Evolutionary conservation across 2,888 invertebrate genomes (phyloP).

Genomic region (Caenorhabditis sp.): DNA sequence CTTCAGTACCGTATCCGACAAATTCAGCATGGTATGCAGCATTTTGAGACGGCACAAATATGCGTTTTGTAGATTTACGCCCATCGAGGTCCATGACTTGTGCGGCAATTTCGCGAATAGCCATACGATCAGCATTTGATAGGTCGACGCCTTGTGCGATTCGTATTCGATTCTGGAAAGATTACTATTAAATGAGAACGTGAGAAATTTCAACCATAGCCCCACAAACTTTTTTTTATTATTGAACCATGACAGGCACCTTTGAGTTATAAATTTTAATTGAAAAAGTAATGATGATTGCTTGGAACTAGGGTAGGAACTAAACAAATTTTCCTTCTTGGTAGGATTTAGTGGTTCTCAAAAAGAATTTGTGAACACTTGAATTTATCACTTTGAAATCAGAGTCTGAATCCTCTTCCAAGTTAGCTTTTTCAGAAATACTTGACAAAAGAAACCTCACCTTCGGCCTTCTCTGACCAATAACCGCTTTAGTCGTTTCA

Average conservation of each 20-base stretch:
- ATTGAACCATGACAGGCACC: no score
- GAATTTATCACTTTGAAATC: no score
- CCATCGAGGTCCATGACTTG: not conserved
- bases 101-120: conserved; percentile 1
- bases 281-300: no score
- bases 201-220: no score
- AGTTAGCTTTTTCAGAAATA: not conserved
- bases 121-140: not conserved
- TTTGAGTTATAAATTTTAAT: no score
- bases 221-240: no score
- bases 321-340: no score
- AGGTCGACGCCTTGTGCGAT: not conserved
- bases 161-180: not conserved
- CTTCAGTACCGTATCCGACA: not conserved
- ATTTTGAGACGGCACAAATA: not conserved
- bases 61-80: not conserved
- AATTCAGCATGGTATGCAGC: not conserved
- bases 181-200: no score
- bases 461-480: not conserved
- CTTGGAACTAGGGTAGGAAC: no score
- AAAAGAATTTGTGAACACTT: no score
- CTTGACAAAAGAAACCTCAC: not conserved
- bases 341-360: no score
- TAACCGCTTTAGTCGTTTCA: conserved; percentile 4
- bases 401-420: no score